Base-by-base conservation (phyloP, 1,140 invertebrate species). In the Proales similis region DNA sequence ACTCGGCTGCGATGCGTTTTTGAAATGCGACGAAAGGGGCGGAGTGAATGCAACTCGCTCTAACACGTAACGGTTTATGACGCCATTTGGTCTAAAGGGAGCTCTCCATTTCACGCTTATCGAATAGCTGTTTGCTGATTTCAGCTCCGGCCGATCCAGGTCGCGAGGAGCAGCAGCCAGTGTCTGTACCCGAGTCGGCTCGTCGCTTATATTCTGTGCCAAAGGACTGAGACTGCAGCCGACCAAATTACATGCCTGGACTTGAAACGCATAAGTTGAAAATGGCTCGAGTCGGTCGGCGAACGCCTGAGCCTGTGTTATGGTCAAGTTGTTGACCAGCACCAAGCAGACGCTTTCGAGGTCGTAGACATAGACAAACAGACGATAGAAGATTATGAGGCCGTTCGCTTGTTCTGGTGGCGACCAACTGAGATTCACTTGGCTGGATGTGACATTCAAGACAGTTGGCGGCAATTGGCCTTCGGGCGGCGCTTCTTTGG, bases 201-300 rank as follows among this genome's bases (percentile, higher is more conserved):
- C 45, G 19, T 57, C 45, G 11, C 32, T 57, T 11, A 6, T 29
- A 42, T 42, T 30, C 27, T 42, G 39, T 9, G 39, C 51, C 22
- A 19, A 57, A 4, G 3, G 4, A 7, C 26, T 30, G 29, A 19
- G 36, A 4, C 14, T 42, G 65, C 74, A 76, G 1, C 71, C 72
- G 12, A 69, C 71, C 0, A 51, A 51, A 5, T 70, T 76, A 57
- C 74, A 76, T 0, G 69, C 68, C 24, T 67, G 64, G 4, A 74
- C 66, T 19, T 61, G 48, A 32, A 75, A 68, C 5, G 66, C 70
- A 63, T 73, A 74, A 12, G 68, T 69, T 27, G 67, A 70, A 64
- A 68, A 74, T 0, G 72, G 71, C 4, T 66, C 65, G 3, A 74
- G 62, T n/a, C 63, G 51, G 3, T 61, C 66, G 39, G 72, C 33